Base-by-base conservation (phyloP, 2,797 vertebrate genomes). In the Buceros bicornis region DNA sequence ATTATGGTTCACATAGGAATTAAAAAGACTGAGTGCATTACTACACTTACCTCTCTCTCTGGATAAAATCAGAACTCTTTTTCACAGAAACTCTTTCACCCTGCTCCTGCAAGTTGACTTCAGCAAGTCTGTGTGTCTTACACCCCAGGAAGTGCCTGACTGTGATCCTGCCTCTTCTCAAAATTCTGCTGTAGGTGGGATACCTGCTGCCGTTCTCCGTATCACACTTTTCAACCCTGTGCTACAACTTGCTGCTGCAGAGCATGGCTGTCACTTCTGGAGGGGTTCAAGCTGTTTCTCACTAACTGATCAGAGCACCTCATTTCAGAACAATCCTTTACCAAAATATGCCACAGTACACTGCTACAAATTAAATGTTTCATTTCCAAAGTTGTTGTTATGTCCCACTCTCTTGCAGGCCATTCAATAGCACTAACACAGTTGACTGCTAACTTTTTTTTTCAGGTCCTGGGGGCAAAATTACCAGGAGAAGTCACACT, bases 401-500 rank as follows among this genome's bases (percentile, higher is more conserved):
- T 7, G 86, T 64, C 22, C 31, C 12, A 45, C 47, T 62, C 8
- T 64, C 25, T 79, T 70, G 77, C 21, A 31, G 37, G 47, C 5
- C 26, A 29, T 9, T 84, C 40, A 89, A 77, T 20, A 79, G 8
- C 8, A 42, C 16, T 58, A 60, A 37, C 1, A 3, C 33, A 67
- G 22, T 3, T 2, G 54, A 83, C 26, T 15, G 37, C 48, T 48
- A 12, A 48, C 20, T 48, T 57, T 10, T 35, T 60, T 72, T 61
- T 5, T 24, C 3, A 33, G 31, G 31, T 17, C 9, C 15, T 9
- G 3, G 18, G 37, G 20, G 28, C 22, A 76, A 37, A 24, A 58
- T 4, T 54, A 47, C 11, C 16, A 21, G 13, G 2, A 66, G 8
- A 47, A 70, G 8, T 45, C n/a, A 10, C 2, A 9, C 33, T 0